Conservation (phyloP, 2,888 invertebrate species). For the Acholoe squamosa region DNA sequence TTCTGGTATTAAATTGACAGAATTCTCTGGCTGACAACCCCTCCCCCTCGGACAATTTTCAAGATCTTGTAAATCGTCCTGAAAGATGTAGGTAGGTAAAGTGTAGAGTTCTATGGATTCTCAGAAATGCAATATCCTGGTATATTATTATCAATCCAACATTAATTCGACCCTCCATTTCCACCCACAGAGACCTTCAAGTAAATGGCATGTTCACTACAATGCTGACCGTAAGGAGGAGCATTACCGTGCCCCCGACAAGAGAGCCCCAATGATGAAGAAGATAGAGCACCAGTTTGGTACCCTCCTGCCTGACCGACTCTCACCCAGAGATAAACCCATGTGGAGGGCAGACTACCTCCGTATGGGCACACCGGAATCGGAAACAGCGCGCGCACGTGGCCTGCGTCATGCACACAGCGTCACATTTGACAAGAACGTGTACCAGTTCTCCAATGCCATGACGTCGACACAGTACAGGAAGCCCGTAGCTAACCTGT, state of each 20-base stretch:
- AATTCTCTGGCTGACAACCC: no score
- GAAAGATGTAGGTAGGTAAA: no score
- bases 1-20: no score
- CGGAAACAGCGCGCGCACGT: slow-evolving; percentile 78
- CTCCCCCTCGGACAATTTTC: no score
- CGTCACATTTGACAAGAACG: slow-evolving; percentile 75
- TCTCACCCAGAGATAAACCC: slow-evolving; percentile 65
- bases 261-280: slow-evolving; percentile 68
- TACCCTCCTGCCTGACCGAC: slow-evolving; percentile 59
- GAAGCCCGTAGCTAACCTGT: slow-evolving; percentile 80
- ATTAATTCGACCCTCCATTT: no score
- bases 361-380: slow-evolving; percentile 74
- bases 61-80: no score
- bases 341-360: slow-evolving; percentile 68
- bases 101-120: no score
- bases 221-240: slow-evolving; percentile 69
- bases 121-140: no score
- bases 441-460: slow-evolving; percentile 81
- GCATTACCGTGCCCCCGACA: slow-evolving; percentile 68
- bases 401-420: slow-evolving; percentile 76
- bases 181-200: slow-evolving; percentile 65
- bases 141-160: no score
- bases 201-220: slow-evolving; percentile 69
- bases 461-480: slow-evolving; percentile 82
- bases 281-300: slow-evolving; percentile 68